A percentile compares a stretch with the other conserved stretches of the same genome.
Conservation (phyloP, 2,797 vertebrate genomes). For the Momotus momota region DNA sequence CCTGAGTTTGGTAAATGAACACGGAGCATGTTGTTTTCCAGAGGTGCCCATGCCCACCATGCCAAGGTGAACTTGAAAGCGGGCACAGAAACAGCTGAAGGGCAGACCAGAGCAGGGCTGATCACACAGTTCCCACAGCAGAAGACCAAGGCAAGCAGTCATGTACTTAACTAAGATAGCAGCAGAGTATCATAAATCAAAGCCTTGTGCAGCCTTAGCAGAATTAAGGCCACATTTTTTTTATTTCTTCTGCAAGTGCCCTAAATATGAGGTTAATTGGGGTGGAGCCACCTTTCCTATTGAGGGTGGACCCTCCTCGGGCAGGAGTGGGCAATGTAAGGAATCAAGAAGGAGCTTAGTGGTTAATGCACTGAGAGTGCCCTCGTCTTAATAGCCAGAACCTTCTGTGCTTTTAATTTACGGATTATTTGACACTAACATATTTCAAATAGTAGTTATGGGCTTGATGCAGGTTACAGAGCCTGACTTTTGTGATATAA, state of each 20-base stretch:
- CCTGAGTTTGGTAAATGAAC: not conserved
- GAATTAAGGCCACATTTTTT: not conserved
- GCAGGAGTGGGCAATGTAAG: not conserved
- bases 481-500: not conserved
- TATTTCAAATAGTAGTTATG: not conserved
- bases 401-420: not conserved
- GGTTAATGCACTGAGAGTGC: not conserved
- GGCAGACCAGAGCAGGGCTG: not conserved
- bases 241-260: not conserved
- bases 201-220: not conserved
- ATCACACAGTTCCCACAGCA: not conserved
- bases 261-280: not conserved
- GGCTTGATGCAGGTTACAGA: not conserved
- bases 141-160: not conserved
- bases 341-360: not conserved
- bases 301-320: not conserved
- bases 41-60: not conserved
- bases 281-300: not conserved
- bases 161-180: not conserved
- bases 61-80: not conserved
- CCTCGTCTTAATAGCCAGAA: not conserved
- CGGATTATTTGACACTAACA: not conserved
- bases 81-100: accelerated
- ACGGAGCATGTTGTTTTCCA: not conserved
- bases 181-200: not conserved